Evolutionary conservation across 2,113 vertebrate species (phyloP).

Genomic region (Pampusana beccarii): DNA sequence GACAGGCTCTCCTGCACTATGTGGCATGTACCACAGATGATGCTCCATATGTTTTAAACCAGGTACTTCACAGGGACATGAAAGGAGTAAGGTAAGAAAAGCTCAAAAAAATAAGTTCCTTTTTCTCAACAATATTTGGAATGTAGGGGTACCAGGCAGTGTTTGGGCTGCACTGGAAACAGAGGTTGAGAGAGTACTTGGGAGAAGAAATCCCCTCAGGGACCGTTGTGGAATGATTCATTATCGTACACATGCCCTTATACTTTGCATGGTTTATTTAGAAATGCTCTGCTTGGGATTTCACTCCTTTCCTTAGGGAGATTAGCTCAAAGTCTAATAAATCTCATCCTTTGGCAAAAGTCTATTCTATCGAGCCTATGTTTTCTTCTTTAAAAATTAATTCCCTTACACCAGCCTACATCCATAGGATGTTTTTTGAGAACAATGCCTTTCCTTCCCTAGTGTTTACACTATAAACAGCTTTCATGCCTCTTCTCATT

Average conservation of each 20-base stretch:
- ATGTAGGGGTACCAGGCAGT: background rate
- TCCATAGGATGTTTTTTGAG: background rate
- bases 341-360: constrained; percentile 40
- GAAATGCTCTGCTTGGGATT: background rate
- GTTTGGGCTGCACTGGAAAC: background rate
- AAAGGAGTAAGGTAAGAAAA: constrained; percentile 78
- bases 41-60: constrained; percentile 73
- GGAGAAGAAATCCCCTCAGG: background rate
- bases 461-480: background rate
- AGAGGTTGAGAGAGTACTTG: background rate
- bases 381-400: constrained; percentile 51
- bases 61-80: constrained; percentile 75
- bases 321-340: constrained; percentile 52
- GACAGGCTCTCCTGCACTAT: constrained; percentile 64
- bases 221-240: background rate
- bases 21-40: constrained; percentile 77
- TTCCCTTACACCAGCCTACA: background rate
- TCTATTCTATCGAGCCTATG: background rate
- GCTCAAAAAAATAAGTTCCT: background rate
- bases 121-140: background rate
- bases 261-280: background rate
- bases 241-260: background rate
- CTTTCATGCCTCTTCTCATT: constrained; percentile 4
- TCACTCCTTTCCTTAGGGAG: constrained; percentile 30
- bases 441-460: background rate